A percentile compares a stretch with the other conserved stretches of the same genome.
These are phyloP conservation scores for Drosophila grimshawi DNA, from an alignment of 1,140 invertebrate genomes.

Conservation along the genomic window DNA sequence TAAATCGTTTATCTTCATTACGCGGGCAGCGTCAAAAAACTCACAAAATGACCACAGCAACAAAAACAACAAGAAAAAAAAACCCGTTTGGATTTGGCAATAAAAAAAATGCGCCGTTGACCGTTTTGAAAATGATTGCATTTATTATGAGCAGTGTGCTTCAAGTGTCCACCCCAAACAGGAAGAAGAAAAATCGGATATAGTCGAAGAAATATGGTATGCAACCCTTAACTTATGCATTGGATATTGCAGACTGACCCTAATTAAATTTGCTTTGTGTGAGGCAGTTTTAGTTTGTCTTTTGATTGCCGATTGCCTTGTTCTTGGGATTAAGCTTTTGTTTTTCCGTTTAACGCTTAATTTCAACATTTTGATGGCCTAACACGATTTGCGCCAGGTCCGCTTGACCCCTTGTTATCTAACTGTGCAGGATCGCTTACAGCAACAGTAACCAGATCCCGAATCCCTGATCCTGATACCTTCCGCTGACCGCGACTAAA, in stretches of 20 bases:
- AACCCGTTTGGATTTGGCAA: slow-evolving; percentile 51
- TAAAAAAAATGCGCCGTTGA: slow-evolving; percentile 55
- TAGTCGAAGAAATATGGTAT: slow-evolving; percentile 9
- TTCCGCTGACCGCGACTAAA: slow-evolving; percentile 80
- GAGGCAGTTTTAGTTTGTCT: slow-evolving; percentile 71
- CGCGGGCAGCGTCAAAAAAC: slow-evolving; percentile 68
- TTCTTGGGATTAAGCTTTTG: slow-evolving; percentile 79
- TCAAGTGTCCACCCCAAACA: slow-evolving; percentile 71
- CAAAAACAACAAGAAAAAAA: slow-evolving; percentile 20
- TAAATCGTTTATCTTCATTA: slow-evolving; percentile 82
- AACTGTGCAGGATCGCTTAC: slow-evolving; percentile 59
- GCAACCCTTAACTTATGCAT: slow-evolving; percentile 56
- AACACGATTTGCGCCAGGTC: slow-evolving; percentile 58
- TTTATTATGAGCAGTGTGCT: slow-evolving; percentile 17
- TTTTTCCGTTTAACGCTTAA: slow-evolving; percentile 82
- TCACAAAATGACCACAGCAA: slow-evolving; percentile 58
- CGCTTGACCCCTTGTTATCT: slow-evolving; percentile 57
- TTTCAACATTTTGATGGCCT: slow-evolving; percentile 78
- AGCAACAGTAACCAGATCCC: slow-evolving; percentile 35
- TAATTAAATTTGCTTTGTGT: slow-evolving; percentile 77
- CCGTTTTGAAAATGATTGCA: slow-evolving; percentile 22
- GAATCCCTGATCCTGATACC: slow-evolving; percentile 23
- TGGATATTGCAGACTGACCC: slow-evolving; percentile 53
- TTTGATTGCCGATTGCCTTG: slow-evolving; percentile 75
- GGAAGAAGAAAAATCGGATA: background rate